Evolutionary conservation across 2,888 invertebrate genomes (phyloP).

Genomic region (Hirtodrosophila histrioides): DNA sequence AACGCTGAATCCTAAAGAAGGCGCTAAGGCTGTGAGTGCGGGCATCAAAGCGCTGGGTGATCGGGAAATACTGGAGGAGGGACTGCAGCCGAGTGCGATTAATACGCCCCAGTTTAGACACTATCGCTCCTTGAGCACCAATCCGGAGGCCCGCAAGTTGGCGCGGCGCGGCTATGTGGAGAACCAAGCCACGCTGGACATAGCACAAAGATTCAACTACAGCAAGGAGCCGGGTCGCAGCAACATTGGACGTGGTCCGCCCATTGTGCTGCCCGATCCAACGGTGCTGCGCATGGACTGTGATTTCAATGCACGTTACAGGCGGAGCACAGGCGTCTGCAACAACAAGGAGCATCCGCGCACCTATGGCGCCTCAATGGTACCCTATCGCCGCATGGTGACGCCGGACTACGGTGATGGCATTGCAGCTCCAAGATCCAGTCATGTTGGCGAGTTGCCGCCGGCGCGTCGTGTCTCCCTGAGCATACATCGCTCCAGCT

Average conservation of each 20-base stretch:
- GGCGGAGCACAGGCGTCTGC: slow-evolving; percentile 90
- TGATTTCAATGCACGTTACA: slow-evolving; percentile 85
- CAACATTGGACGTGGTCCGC: slow-evolving; percentile 83
- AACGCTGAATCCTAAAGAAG: slow-evolving; percentile 46
- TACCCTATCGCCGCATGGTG: slow-evolving; percentile 89
- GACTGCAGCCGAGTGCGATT: slow-evolving; percentile 84
- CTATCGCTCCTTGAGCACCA: slow-evolving; percentile 89
- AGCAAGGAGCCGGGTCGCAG: slow-evolving; percentile 77
- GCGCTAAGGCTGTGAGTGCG: slow-evolving; percentile 85
- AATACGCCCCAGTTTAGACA: slow-evolving; percentile 89
- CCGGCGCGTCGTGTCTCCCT: slow-evolving; percentile 91
- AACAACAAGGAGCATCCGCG: slow-evolving; percentile 88
- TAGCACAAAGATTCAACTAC: slow-evolving; percentile 86
- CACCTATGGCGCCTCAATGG: slow-evolving; percentile 89
- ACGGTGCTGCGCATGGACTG: slow-evolving; percentile 82
- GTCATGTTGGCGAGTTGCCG: slow-evolving; percentile 86
- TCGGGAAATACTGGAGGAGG: slow-evolving; percentile 86
- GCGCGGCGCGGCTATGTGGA: slow-evolving; percentile 89
- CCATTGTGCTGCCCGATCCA: slow-evolving; percentile 75
- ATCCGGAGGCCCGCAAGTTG: slow-evolving; percentile 86
- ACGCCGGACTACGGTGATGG: slow-evolving; percentile 92
- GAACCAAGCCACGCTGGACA: slow-evolving; percentile 88
- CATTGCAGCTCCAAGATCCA: slow-evolving; percentile 87
- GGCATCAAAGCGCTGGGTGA: slow-evolving; percentile 87
- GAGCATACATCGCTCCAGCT: slow-evolving; percentile 89